Percentiles rank a stretch among this genome's conserved stretches.
Conservation (phyloP, 2,797 vertebrate genomes). For the Thamnophis elegans region DNA sequence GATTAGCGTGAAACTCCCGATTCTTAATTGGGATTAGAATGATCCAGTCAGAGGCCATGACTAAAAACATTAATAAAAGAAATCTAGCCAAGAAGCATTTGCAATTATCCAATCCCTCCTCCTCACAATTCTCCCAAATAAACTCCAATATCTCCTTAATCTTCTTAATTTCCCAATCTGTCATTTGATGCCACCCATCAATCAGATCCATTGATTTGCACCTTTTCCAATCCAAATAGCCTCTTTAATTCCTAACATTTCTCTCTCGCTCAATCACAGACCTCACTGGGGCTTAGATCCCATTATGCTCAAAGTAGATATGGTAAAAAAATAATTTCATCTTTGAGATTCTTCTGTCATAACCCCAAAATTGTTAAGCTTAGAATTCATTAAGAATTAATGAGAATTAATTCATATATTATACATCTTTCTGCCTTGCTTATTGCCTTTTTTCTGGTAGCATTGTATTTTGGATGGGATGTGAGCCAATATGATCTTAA, state of each 20-base stretch:
- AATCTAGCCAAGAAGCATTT: neutral
- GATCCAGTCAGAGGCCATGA: neutral
- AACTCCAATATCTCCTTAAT: neutral
- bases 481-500: neutral
- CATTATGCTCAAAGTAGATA: neutral
- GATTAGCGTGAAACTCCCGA: neutral
- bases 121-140: neutral
- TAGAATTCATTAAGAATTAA: neutral
- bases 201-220: neutral
- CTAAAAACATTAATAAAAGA: neutral
- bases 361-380: neutral
- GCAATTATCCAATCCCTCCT: neutral
- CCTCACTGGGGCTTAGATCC: neutral
- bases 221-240: neutral
- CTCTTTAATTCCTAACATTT: neutral
- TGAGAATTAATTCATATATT: neutral
- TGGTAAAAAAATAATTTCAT: neutral
- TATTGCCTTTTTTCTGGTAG: neutral
- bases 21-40: neutral
- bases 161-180: neutral
- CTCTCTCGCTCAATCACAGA: neutral
- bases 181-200: neutral
- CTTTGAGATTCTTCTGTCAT: neutral
- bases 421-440: neutral
- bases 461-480: neutral